Base-by-base conservation (phyloP, 2,797 vertebrate genomes). In the Etheostoma perlongum region DNA sequence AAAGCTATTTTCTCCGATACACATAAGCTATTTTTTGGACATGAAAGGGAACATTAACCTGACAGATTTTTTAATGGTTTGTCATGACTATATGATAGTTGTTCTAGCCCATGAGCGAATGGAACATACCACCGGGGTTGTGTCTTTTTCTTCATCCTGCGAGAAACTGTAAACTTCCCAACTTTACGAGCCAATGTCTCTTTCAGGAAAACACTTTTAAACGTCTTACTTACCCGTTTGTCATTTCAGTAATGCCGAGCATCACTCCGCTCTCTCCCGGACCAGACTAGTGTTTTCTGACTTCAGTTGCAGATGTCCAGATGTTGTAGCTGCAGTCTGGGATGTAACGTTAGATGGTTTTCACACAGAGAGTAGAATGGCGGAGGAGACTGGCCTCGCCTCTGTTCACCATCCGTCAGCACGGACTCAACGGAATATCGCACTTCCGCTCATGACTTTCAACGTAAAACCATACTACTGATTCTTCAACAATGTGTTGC, bases 241-340 rank as follows among this genome's bases (percentile, higher is more conserved):
- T 95, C 94, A 95, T 93, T 76, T 95, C 95, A n/a, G 87, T 88
- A 12, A 95, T 59, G 59, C 85, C 94, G 58, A 95, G 91, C 95
- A 95, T 95, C 84, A 0, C 74, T 62, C 40, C 62, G 23, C 40
- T 42, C 16, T 63, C 61, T 77, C 60, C 51, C 11, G 30, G 64
- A 3, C 21, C 59, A 15, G 16, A n/a, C 27, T 46, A 2, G 42
- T 18, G 47, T 69, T 68, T 69, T 58, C 14, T 13, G 66, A 25
- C 54, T 25, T 19, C 74, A 19, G 74, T 11, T 5, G 81, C 72
- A 46, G 79, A 58, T 12, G 76, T 85, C 83, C 91, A 92, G 93
- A 93, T 93, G 92, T 93, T 74, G 67, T 44, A 40, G 36, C 36
- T 40, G n/a, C 55, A 30, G 76, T 78, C 74, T 6, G 60, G 73